Percentiles rank a stretch among this genome's conserved stretches.
phyloP scores from a whole-genome alignment of 2,113 vertebrate species.

The Indicator indicator region DNA sequence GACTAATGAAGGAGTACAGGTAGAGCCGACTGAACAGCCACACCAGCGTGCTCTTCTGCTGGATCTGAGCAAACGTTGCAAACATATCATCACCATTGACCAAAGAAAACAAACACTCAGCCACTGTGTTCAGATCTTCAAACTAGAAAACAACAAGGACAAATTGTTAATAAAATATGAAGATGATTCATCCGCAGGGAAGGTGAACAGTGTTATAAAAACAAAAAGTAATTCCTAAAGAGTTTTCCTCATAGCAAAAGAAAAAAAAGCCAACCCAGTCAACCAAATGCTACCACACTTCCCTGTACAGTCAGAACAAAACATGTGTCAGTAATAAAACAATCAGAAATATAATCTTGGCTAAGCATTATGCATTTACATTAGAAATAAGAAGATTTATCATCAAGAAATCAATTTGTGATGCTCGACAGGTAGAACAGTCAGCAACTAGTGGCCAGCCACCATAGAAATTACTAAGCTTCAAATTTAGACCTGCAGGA shows the following conservation, averaged over 20 bases:
- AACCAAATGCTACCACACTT: background rate
- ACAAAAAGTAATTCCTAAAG: background rate
- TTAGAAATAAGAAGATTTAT: background rate
- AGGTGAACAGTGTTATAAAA: background rate
- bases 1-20: constrained; percentile 95
- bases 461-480: background rate
- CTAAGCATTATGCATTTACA: background rate
- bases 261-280: background rate
- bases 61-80: constrained; percentile 93
- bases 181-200: background rate
- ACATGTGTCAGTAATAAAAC: background rate
- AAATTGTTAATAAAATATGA: background rate
- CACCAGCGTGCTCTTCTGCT: constrained; percentile 89
- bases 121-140: constrained; percentile 90
- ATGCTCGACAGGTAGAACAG: background rate
- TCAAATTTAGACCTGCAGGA: background rate
- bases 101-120: constrained; percentile 95
- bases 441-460: background rate
- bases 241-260: background rate
- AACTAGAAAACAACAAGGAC: constrained; percentile 78
- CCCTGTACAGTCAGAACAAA: background rate
- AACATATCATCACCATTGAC: constrained; percentile 99
- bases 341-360: background rate
- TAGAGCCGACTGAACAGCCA: constrained; percentile 95
- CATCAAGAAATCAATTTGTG: background rate